These are phyloP conservation scores for Calidris pygmaea DNA, from an alignment of 2,113 vertebrate species.

Conservation along the genomic window DNA sequence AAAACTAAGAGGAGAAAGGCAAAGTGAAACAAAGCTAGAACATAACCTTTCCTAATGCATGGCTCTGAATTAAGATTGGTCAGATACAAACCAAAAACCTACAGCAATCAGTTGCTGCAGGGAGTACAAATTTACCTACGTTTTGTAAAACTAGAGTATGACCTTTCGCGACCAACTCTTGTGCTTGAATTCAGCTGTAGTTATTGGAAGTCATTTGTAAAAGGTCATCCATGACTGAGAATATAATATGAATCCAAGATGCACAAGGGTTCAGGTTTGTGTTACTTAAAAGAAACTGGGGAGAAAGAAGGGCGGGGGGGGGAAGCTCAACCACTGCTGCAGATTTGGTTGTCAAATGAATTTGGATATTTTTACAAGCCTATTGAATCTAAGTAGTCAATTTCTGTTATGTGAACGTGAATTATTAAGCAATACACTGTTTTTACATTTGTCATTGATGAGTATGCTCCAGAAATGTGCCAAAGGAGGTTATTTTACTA, in stretches of 20 bases:
- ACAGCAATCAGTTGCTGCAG: conserved; percentile 45
- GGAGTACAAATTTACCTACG: conserved; percentile 56
- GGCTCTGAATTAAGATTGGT: conserved; percentile 56
- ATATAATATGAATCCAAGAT: conserved; percentile 45
- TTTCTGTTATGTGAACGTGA: background rate
- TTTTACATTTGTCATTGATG: background rate
- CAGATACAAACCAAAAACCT: conserved; percentile 41
- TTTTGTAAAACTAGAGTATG: conserved; percentile 66
- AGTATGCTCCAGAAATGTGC: background rate
- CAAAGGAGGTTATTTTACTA: background rate
- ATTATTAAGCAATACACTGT: background rate
- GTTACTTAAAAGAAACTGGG: background rate
- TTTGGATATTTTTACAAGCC: background rate
- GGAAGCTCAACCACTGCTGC: background rate
- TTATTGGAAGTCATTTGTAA: conserved; percentile 75
- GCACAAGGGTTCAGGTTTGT: background rate
- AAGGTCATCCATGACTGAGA: conserved; percentile 71
- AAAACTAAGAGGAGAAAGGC: background rate
- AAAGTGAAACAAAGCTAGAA: conserved; percentile 18
- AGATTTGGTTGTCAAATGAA: background rate
- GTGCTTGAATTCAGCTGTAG: conserved; percentile 63
- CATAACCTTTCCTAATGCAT: conserved; percentile 50
- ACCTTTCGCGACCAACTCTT: conserved; percentile 66
- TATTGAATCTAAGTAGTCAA: background rate
- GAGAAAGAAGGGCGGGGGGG: background rate